A percentile compares a stretch with the other conserved stretches of the same genome.
These are phyloP conservation scores for Electrophaes corylata DNA, from an alignment of 2,888 invertebrate species.

Conservation along the genomic window DNA sequence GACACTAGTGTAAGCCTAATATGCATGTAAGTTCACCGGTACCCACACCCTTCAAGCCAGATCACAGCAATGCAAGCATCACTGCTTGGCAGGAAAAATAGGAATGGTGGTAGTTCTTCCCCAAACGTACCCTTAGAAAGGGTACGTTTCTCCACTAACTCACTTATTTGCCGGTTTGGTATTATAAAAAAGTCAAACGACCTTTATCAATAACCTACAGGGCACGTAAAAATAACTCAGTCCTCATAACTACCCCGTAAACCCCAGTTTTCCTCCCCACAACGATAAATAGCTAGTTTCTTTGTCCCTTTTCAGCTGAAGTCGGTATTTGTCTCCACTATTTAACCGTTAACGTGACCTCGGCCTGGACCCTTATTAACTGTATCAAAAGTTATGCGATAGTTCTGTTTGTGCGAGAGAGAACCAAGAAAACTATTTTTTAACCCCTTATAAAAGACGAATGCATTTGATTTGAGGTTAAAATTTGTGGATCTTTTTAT, in stretches of 20 bases:
- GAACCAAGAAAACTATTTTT: conserved; percentile 11
- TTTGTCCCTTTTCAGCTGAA: conserved; percentile 33
- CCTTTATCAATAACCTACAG: conserved; percentile 15
- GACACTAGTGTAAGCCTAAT: no score
- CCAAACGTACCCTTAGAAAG: no score
- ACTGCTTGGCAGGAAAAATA: no score
- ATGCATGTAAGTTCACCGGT: no score
- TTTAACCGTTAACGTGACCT: conserved; percentile 37
- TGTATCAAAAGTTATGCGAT: conserved; percentile 30
- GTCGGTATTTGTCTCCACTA: conserved; percentile 33
- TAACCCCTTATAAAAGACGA: neutral
- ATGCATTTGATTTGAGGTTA: no score
- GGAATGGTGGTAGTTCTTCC: no score
- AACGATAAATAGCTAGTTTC: conserved; percentile 28
- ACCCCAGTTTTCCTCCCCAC: conserved; percentile 13
- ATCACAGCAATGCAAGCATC: no score
- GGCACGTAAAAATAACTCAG: conserved; percentile 25
- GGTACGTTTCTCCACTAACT: no score
- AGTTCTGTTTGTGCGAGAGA: conserved; percentile 19
- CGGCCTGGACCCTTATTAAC: conserved; percentile 38
- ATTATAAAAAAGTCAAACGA: neutral
- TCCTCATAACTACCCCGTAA: conserved; percentile 17
- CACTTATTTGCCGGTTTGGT: no score
- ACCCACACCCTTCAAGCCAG: no score
- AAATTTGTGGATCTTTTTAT: no score